Conservation (phyloP, 2,113 vertebrate species). For the Ctenomys sociabilis region DNA sequence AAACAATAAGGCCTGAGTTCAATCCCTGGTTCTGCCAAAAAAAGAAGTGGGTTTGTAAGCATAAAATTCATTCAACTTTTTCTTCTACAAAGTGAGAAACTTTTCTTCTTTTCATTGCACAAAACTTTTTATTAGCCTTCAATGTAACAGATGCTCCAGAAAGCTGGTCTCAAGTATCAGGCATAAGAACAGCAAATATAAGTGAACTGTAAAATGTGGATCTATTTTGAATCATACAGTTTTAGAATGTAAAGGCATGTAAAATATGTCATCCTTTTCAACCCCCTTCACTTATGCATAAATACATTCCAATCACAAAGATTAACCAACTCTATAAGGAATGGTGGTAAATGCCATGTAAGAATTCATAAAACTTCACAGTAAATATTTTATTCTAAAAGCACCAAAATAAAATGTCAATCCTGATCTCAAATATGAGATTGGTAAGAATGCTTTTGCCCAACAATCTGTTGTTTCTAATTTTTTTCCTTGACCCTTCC, state of each 20-base stretch:
- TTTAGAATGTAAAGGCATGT: background rate
- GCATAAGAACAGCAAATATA: accelerated
- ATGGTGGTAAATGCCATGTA: background rate
- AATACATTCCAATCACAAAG: background rate
- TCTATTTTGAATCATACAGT: accelerated
- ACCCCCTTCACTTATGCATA: background rate
- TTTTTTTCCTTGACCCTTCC: background rate
- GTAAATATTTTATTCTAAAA: background rate
- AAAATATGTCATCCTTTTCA: background rate
- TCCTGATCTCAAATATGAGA: background rate
- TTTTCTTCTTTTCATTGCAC: background rate
- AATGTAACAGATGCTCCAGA: background rate
- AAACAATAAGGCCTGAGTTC: too few relatives aligned
- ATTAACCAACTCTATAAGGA: background rate
- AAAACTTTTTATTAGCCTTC: background rate
- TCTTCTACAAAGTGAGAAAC: background rate
- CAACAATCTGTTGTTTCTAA: background rate
- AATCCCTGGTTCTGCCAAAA: too few relatives aligned
- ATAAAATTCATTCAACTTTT: background rate
- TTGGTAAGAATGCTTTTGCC: background rate
- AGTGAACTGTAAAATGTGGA: background rate
- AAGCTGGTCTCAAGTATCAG: background rate
- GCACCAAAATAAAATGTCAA: background rate
- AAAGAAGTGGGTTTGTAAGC: background rate
- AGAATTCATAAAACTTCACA: background rate